phyloP scores from a whole-genome alignment of 2,888 invertebrate species.

The Tachystola acroxantha region DNA sequence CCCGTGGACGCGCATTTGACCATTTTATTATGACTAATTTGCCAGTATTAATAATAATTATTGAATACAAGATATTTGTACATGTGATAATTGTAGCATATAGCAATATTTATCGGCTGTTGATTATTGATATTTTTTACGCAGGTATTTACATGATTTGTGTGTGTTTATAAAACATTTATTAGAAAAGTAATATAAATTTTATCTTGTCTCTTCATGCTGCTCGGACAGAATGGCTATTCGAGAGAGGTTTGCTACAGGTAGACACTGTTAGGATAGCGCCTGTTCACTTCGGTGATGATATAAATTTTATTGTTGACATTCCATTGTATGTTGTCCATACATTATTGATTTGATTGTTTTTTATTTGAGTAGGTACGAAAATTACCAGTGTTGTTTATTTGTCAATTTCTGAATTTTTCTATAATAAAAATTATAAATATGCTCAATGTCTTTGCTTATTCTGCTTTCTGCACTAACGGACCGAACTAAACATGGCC shows the following conservation, averaged over 20 bases:
- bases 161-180: conserved; percentile 51
- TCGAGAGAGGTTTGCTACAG: conserved; percentile 69
- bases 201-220: conserved; percentile 56
- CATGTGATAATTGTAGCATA: conserved; percentile 38
- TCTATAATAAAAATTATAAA: conserved; percentile 53
- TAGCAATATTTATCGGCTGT: conserved; percentile 53
- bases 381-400: conserved; percentile 57
- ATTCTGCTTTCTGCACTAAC: conserved; percentile 32
- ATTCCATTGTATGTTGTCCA: conserved; percentile 31
- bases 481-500: not conserved
- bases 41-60: conserved; percentile 20
- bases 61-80: conserved; percentile 41
- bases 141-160: conserved; percentile 52
- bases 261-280: conserved; percentile 42
- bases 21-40: too few species aligned
- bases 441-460: conserved; percentile 54
- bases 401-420: conserved; percentile 56
- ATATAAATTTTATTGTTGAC: conserved; percentile 34
- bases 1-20: too few species aligned
- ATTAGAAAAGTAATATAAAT: conserved; percentile 38
- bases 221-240: conserved; percentile 68
- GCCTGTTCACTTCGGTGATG: conserved; percentile 24
- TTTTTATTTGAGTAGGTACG: conserved; percentile 46
- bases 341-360: conserved; percentile 39
- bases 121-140: conserved; percentile 58